These are phyloP conservation scores for Cisticola juncidis DNA, from an alignment of 2,113 vertebrate genomes.

Conservation along the genomic window DNA sequence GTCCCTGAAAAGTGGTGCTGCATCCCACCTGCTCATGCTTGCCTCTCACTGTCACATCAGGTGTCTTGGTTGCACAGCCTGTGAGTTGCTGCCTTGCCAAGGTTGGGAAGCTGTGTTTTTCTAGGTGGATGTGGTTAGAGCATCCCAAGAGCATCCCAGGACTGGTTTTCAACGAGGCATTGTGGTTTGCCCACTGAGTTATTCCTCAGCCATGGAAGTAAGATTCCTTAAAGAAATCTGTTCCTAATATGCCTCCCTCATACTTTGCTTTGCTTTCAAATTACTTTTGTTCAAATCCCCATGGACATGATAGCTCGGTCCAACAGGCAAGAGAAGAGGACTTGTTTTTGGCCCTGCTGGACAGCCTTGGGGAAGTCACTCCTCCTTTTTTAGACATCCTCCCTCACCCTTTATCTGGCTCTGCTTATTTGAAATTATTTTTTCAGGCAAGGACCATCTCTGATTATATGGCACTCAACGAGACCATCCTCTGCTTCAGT, in stretches of 20 bases:
- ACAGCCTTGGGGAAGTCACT: background rate
- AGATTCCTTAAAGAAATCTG: background rate
- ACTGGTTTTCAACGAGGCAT: background rate
- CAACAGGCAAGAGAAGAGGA: background rate
- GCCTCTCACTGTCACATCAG: fast-evolving
- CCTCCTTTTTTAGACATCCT: background rate
- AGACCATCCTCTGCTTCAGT: background rate
- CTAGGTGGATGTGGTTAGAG: background rate
- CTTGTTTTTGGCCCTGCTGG: background rate
- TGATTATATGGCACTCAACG: background rate
- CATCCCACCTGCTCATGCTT: fast-evolving
- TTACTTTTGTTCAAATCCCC: background rate
- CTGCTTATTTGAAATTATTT: background rate
- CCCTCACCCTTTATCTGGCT: background rate
- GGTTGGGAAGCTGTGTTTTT: background rate
- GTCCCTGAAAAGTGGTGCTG: background rate
- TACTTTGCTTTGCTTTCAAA: background rate
- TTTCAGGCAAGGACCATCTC: background rate
- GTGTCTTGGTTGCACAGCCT: fast-evolving
- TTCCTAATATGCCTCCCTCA: background rate
- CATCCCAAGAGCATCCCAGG: background rate
- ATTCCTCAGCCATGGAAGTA: background rate
- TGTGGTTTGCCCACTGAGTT: background rate
- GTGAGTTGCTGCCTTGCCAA: background rate
- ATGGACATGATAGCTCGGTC: fast-evolving